Percentiles rank a stretch among this genome's conserved stretches.
phyloP scores from a whole-genome alignment of 2,888 invertebrate genomes.

The Mythimna vitellina region DNA sequence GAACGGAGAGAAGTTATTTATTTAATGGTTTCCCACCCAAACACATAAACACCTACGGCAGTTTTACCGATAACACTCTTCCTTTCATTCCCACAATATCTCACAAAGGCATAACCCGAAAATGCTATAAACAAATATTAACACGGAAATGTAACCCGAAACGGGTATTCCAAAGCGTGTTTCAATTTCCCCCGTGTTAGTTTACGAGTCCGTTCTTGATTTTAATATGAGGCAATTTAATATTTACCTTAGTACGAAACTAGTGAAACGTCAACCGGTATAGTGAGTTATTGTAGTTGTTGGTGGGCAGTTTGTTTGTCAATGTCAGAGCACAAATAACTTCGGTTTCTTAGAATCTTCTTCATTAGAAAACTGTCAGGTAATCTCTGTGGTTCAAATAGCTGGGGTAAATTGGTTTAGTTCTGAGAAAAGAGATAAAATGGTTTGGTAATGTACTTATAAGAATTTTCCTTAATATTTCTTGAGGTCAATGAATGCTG shows the following conservation, averaged over 20 bases:
- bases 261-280: slow-evolving; percentile 19
- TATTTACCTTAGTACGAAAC: slow-evolving; percentile 37
- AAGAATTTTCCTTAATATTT: not conserved
- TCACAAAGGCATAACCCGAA: not conserved
- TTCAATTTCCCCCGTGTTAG: slow-evolving; percentile 38
- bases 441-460: no score
- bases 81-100: not conserved
- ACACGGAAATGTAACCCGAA: slow-evolving; percentile 26
- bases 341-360: slow-evolving; percentile 12
- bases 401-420: slow-evolving; percentile 13
- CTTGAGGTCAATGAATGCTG: not conserved
- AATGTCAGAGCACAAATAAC: slow-evolving; percentile 8
- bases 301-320: slow-evolving; percentile 18
- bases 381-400: not conserved
- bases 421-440: slow-evolving; percentile 1
- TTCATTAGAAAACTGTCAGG: slow-evolving; percentile 21
- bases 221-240: slow-evolving; percentile 50
- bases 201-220: slow-evolving; percentile 32
- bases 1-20: not conserved
- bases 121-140: slow-evolving; percentile 18
- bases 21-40: not conserved
- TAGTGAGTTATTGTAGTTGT: slow-evolving; percentile 39
- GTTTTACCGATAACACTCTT: not conserved
- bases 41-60: not conserved
- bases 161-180: slow-evolving; percentile 24